phyloP scores from a whole-genome alignment of 2,888 invertebrate genomes.

The Geotrupes spiniger region DNA sequence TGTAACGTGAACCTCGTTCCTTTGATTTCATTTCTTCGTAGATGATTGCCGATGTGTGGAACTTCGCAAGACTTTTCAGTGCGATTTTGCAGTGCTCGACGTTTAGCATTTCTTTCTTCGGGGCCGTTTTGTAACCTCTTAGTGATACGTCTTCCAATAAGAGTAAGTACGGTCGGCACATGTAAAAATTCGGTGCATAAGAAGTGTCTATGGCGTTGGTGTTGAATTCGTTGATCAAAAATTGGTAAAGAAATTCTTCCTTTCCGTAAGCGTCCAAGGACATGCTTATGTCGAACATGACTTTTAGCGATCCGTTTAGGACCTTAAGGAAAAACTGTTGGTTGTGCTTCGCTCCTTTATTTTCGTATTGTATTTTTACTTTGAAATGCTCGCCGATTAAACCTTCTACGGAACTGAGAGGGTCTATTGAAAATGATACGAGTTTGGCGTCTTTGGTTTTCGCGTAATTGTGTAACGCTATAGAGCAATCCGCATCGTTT shows the following conservation, averaged over 20 bases:
- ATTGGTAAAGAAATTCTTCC: slow-evolving; percentile 37
- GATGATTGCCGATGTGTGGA: slow-evolving; percentile 54
- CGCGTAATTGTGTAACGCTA: slow-evolving; percentile 21
- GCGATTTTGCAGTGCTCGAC: slow-evolving; percentile 52
- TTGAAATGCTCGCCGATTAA: slow-evolving; percentile 29
- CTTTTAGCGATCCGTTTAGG: slow-evolving; percentile 26
- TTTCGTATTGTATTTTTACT: slow-evolving; percentile 24
- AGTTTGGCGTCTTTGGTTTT: slow-evolving; percentile 17
- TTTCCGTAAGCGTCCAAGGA: slow-evolving; percentile 35
- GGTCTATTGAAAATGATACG: slow-evolving; percentile 19
- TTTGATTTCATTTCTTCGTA: slow-evolving; percentile 48
- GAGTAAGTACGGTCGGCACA: slow-evolving; percentile 32
- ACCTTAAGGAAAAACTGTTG: slow-evolving; percentile 34
- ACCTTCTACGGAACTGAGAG: slow-evolving; percentile 28
- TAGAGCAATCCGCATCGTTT: slow-evolving; percentile 22
- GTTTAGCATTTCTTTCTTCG: slow-evolving; percentile 48
- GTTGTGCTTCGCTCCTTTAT: slow-evolving; percentile 8
- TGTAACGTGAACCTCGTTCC: slow-evolving; percentile 25
- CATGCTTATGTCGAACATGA: slow-evolving; percentile 30
- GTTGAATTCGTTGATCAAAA: slow-evolving; percentile 29
- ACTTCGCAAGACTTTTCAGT: slow-evolving; percentile 52
- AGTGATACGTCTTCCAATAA: slow-evolving; percentile 38
- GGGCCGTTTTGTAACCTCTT: slow-evolving; percentile 26
- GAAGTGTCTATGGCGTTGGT: slow-evolving; percentile 28
- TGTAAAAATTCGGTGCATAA: slow-evolving; percentile 36